Base-by-base conservation (phyloP, 2,113 vertebrate genomes). In the Ictalurus punctatus region DNA sequence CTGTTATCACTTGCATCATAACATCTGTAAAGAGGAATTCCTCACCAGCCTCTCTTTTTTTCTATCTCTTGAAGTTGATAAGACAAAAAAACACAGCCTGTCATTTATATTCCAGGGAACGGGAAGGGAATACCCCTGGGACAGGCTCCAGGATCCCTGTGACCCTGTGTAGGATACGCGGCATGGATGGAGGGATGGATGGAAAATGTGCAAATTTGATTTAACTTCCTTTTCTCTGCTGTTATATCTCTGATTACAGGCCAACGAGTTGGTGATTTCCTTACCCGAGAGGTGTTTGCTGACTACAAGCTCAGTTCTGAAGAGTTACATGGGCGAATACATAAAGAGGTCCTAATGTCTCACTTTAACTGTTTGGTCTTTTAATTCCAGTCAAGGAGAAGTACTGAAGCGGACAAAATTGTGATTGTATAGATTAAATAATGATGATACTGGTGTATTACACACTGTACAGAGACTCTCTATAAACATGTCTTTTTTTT, bases 241-340 rank as follows among this genome's bases (percentile, higher is more conserved):
- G n/a, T 81, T 56, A 56, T 56, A 58, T 61, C n/a, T 8, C 21
- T 52, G 40, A 23, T 84, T 54, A 25, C 92, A 99, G 98, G 94
- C 96, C 10, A 96, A 96, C 6, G 94, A 97, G 84, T 63, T 96
- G 91, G 27, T 99, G 21, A 96, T 99, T 89, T 97, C 97, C 0
- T 91, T 99, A 92, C 98, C 98, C 0, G 96, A 97, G 93, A 96
- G 94, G 8, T 99, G 97, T 93, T 96, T 99, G 84, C 94, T 99
- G 88, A 99, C 98, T 63, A 97, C 98, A 0, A 91, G 91, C 13
- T 96, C 96, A 0, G 97, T 99, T 80, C 96, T 98, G 25, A 88
- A 83, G 84, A 98, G 98, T 93, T 95, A 94, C 92, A 83, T 99
- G 91, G 97, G 97, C 58, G 90, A 89, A 6, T 96, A 96, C 81